A percentile compares a stretch with the other conserved stretches of the same genome.
Evolutionary conservation across 2,888 invertebrate genomes (phyloP).

Genomic region (Rapana venosa): DNA sequence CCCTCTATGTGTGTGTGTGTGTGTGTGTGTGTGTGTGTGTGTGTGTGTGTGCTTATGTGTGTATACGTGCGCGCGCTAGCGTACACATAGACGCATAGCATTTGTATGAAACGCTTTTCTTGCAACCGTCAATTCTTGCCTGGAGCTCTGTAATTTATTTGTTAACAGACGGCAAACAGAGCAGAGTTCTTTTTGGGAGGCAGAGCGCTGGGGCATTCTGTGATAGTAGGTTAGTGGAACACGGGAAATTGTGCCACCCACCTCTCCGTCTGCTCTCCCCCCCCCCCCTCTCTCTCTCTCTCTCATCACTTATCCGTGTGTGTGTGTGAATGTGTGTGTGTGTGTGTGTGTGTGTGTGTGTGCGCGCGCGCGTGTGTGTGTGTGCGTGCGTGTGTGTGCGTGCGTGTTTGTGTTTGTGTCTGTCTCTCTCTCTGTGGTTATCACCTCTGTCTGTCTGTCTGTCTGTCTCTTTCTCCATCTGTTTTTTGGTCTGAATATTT

Average conservation of each 20-base stretch:
- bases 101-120: too few species aligned
- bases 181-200: too few species aligned
- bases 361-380: neutral
- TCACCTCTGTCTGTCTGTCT: too few species aligned
- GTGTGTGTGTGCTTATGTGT: neutral
- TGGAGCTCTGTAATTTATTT: too few species aligned
- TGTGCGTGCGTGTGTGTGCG: neutral
- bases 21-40: constrained; percentile 11
- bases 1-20: neutral
- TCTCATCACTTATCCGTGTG: neutral
- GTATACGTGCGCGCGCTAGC: neutral
- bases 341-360: constrained; percentile 10
- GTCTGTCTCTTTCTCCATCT: too few species aligned
- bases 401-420: neutral
- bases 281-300: neutral
- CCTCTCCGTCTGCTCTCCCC: neutral
- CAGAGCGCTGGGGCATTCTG: too few species aligned
- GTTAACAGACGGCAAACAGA: too few species aligned
- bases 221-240: too few species aligned
- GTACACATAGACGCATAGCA: neutral
- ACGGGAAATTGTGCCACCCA: neutral
- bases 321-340: neutral
- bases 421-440: too few species aligned
- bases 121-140: too few species aligned
- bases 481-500: too few species aligned